Evolutionary conservation across 2,797 vertebrate genomes (phyloP).

Genomic region (Eleutherodactylus coqui): DNA sequence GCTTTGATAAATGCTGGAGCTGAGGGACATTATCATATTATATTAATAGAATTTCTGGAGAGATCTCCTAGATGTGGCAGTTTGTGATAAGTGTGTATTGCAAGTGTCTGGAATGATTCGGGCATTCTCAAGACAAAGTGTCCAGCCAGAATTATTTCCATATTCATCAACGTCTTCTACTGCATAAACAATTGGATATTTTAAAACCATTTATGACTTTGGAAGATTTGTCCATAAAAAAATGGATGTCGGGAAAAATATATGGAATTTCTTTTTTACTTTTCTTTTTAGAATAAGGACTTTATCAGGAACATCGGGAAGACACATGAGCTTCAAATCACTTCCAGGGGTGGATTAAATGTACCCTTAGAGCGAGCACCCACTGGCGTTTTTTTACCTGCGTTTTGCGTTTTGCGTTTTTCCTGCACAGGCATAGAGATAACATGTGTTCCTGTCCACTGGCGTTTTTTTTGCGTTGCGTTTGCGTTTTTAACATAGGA

Average conservation of each 20-base stretch:
- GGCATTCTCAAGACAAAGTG: not conserved
- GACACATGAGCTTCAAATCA: not conserved
- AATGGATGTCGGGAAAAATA: not conserved
- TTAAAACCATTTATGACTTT: not conserved
- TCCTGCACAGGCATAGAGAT: no score
- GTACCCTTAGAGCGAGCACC: no score
- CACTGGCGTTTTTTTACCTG: no score
- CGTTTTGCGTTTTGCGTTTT: no score
- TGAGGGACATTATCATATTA: constrained; percentile 32
- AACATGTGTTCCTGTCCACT: no score
- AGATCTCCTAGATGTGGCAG: not conserved
- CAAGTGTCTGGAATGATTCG: not conserved
- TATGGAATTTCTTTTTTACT: not conserved
- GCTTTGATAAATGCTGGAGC: not conserved
- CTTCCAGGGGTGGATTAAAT: not conserved
- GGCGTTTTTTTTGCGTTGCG: no score
- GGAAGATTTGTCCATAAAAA: not conserved
- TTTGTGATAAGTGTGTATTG: constrained; percentile 25
- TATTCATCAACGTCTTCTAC: constrained; percentile 8
- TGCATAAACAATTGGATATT: constrained; percentile 31
- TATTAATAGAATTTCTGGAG: constrained; percentile 30
- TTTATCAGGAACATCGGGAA: not conserved
- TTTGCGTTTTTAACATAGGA: no score
- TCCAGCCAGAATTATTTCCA: constrained; percentile 26
- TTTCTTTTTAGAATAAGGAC: not conserved